A percentile compares a stretch with the other conserved stretches of the same genome.
Conservation (phyloP, 2,113 vertebrate genomes). For the Barnardius zonarius region DNA sequence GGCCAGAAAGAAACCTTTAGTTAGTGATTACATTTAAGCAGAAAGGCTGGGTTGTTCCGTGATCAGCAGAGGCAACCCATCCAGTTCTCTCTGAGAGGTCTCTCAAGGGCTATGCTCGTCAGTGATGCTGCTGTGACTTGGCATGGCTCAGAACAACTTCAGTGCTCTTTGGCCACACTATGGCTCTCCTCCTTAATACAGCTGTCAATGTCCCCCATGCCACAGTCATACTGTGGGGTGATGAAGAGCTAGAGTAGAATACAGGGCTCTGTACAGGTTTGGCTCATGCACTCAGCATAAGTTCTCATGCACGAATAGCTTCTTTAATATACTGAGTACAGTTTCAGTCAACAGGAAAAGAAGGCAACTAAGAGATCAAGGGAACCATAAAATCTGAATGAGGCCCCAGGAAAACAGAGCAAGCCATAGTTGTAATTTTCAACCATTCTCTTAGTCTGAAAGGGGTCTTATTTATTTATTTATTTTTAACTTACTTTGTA, state of each 20-base stretch:
- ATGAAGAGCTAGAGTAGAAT: background rate
- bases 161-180: accelerated
- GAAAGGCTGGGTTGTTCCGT: background rate
- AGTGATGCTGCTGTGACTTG: background rate
- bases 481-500: background rate
- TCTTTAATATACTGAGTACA: background rate
- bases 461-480: background rate
- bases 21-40: background rate
- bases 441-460: background rate
- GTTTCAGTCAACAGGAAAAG: background rate
- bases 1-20: background rate
- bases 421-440: background rate
- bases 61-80: background rate
- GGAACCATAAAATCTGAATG: background rate
- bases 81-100: background rate
- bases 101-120: background rate
- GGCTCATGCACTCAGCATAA: background rate
- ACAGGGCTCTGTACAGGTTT: background rate
- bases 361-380: background rate
- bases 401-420: background rate
- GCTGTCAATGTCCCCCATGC: background rate
- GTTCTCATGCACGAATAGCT: background rate
- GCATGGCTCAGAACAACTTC: accelerated
- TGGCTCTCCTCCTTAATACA: background rate
- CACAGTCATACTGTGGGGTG: accelerated